These are phyloP conservation scores for Ptycholaimellus sp. DNA, from an alignment of 2,888 invertebrate genomes.

Conservation along the genomic window DNA sequence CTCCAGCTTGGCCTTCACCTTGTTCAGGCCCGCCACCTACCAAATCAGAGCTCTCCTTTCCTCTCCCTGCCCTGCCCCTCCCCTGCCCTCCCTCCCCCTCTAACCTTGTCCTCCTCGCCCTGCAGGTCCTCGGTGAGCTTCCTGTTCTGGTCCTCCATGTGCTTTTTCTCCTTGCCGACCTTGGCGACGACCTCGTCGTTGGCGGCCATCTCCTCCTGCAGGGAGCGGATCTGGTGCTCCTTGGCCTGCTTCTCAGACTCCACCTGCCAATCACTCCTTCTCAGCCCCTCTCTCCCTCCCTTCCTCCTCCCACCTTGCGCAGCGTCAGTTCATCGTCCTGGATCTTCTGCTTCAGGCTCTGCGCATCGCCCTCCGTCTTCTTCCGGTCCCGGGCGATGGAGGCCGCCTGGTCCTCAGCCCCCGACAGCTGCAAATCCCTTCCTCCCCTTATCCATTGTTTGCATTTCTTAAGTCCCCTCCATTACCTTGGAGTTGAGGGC, in stretches of 20 bases:
- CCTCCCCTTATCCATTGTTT: too few relatives aligned
- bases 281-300: too few relatives aligned
- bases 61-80: neutral
- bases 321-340: constrained; percentile 14
- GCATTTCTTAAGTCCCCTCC: too few relatives aligned
- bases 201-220: constrained; percentile 44
- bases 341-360: constrained; percentile 37
- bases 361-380: constrained; percentile 66
- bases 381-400: too few relatives aligned
- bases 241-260: constrained; percentile 23
- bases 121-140: constrained; percentile 25
- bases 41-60: constrained; percentile 6
- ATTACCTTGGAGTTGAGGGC: too few relatives aligned
- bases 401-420: too few relatives aligned
- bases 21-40: too few relatives aligned
- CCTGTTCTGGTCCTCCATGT: constrained; percentile 50
- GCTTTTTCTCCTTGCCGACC: constrained; percentile 69
- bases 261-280: too few relatives aligned
- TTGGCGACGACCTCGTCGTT: constrained; percentile 24
- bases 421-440: too few relatives aligned
- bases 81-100: too few relatives aligned
- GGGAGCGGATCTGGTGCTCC: constrained; percentile 22
- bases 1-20: constrained; percentile 6
- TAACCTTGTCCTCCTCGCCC: constrained; percentile 31
- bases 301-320: too few relatives aligned